Conservation (phyloP, 2,113 vertebrate genomes). For the Hydropotes inermis region DNA sequence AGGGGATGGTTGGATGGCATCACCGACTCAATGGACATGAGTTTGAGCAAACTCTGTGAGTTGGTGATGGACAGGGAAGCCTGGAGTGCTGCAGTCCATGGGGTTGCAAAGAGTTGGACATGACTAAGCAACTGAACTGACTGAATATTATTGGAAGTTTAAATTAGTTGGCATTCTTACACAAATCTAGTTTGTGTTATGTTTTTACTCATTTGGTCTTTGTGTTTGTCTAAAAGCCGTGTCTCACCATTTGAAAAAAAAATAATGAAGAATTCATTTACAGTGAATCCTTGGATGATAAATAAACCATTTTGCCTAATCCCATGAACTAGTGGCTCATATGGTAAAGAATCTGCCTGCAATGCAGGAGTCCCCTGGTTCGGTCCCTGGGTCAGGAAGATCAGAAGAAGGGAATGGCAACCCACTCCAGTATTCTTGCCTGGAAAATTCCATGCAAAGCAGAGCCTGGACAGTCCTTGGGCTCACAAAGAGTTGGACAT, state of each 20-base stretch:
- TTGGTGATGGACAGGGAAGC: neutral
- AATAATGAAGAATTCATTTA: neutral
- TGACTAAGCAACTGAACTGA: neutral
- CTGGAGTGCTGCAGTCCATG: neutral
- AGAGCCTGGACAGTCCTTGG: neutral
- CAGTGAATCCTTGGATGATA: neutral
- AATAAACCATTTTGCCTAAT: neutral
- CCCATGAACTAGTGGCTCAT: neutral
- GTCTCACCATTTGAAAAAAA: neutral
- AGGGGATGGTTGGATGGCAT: neutral
- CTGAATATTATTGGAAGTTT: neutral
- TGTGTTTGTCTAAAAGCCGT: neutral
- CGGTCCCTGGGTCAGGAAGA: neutral
- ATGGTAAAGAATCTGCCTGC: neutral
- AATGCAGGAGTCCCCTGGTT: neutral
- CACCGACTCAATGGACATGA: neutral
- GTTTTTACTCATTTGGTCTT: neutral
- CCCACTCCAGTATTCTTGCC: neutral
- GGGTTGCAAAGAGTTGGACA: accelerated
- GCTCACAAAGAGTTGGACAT: neutral
- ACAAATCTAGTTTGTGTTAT: neutral
- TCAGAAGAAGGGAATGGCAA: neutral
- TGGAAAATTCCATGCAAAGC: neutral
- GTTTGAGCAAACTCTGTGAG: neutral
- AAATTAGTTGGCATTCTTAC: neutral